Evolutionary conservation across 2,113 vertebrate genomes (phyloP).

Genomic region (Bubo bubo): DNA sequence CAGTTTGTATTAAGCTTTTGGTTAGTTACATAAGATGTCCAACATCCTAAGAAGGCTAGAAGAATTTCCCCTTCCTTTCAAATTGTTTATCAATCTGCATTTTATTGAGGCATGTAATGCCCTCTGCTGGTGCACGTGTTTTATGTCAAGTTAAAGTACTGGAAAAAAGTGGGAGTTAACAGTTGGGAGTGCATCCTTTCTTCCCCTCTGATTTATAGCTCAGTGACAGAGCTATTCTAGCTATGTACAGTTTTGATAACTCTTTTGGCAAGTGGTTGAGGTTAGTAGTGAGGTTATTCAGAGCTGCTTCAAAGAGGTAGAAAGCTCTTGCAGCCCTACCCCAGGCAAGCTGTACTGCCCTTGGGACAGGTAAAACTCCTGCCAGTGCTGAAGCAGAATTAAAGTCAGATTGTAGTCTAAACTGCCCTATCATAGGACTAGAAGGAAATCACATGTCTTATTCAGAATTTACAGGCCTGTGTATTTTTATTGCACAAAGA

Average conservation of each 20-base stretch:
- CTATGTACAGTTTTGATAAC: background rate
- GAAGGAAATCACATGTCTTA: background rate
- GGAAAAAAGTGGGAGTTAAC: background rate
- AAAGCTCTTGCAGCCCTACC: background rate
- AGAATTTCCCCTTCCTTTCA: background rate
- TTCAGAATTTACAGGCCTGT: background rate
- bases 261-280: background rate
- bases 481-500: background rate
- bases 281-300: background rate
- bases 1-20: background rate
- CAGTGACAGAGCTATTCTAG: background rate
- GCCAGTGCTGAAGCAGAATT: background rate
- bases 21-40: background rate
- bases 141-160: background rate
- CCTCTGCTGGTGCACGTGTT: constrained; percentile 8
- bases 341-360: rapidly evolving
- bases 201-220: background rate
- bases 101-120: constrained; percentile 3
- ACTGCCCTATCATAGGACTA: background rate
- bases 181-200: background rate
- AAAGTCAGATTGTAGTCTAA: background rate
- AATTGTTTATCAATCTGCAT: background rate
- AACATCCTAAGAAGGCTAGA: background rate
- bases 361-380: background rate
- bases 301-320: background rate